Conservation (phyloP, 2,113 vertebrate genomes). For the Anseranas semipalmata region DNA sequence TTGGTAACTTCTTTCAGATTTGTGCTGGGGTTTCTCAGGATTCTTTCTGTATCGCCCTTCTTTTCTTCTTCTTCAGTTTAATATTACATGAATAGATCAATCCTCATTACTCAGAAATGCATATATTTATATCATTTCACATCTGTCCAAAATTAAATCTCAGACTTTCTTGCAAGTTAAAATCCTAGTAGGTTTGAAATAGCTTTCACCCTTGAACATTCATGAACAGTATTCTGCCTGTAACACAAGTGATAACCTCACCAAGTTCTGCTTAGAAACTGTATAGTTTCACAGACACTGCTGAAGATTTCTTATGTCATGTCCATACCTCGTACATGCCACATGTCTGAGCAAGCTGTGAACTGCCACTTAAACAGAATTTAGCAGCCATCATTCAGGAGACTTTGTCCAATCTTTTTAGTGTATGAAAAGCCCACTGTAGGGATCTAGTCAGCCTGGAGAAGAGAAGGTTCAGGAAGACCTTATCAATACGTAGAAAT, state of each 20-base stretch:
- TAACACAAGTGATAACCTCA: not conserved
- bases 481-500: not conserved
- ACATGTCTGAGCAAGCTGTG: not conserved
- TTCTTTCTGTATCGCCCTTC: not conserved
- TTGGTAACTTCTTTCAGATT: not conserved
- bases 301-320: not conserved
- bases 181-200: not conserved
- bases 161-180: not conserved
- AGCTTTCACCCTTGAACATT: not conserved
- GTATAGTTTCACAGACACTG: not conserved
- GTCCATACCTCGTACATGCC: not conserved
- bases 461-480: not conserved
- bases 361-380: not conserved
- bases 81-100: not conserved
- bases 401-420: not conserved
- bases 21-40: not conserved
- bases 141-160: not conserved
- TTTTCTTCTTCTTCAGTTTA: not conserved
- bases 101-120: accelerated
- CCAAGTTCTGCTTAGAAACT: not conserved
- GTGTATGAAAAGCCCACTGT: not conserved
- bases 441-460: not conserved
- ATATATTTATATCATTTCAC: not conserved
- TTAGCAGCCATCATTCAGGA: not conserved
- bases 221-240: no score